Percentiles rank a stretch among this genome's conserved stretches.
Conservation (phyloP, 1,140 invertebrate species). For the Triops longicaudatus region DNA sequence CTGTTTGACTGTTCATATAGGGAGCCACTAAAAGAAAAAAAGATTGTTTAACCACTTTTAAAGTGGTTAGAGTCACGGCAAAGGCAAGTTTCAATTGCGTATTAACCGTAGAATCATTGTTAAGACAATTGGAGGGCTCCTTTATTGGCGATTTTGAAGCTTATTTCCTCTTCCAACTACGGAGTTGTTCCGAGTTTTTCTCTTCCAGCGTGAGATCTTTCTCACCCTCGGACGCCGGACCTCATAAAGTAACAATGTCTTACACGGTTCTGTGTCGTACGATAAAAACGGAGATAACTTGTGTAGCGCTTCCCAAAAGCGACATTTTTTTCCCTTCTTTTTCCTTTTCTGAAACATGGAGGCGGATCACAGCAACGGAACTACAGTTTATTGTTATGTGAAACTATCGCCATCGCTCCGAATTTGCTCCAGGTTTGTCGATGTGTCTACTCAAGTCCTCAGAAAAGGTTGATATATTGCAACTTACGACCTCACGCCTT, state of each 20-base stretch:
- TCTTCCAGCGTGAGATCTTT: neutral
- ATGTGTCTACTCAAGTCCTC: neutral
- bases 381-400: neutral
- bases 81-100: neutral
- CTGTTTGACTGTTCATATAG: neutral
- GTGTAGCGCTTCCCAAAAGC: neutral
- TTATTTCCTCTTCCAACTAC: neutral
- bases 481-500: conserved; percentile 7
- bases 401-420: neutral
- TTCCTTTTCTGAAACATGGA: neutral
- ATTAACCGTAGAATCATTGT: neutral
- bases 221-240: conserved; percentile 2
- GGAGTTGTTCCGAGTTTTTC: neutral
- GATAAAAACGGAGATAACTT: neutral
- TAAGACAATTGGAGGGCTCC: neutral
- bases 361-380: neutral
- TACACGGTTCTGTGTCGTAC: neutral
- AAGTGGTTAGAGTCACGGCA: neutral
- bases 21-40: neutral
- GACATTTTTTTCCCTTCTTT: neutral
- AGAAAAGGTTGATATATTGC: neutral
- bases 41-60: neutral
- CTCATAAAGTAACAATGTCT: neutral
- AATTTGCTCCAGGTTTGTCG: neutral
- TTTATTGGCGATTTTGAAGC: neutral